Conservation (phyloP, 1,140 invertebrate species). For the Eufriesea mexicana region DNA sequence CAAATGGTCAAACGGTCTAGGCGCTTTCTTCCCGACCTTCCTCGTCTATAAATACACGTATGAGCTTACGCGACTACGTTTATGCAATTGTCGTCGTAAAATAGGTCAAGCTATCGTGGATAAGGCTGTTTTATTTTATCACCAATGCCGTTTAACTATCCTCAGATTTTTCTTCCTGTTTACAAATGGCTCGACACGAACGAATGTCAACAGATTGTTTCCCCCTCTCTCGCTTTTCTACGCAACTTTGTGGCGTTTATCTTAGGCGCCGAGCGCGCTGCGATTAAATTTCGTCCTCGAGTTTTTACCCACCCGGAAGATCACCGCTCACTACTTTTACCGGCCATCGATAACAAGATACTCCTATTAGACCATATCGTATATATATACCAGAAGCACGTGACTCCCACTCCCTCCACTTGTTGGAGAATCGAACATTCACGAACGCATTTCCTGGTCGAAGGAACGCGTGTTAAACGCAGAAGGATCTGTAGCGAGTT, state of each 20-base stretch:
- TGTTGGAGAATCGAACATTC: accelerated
- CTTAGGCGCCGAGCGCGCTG: not conserved
- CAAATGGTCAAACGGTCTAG: slow-evolving; percentile 70
- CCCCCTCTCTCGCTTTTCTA: not conserved
- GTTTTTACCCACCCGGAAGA: not conserved
- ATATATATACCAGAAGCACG: too few species aligned
- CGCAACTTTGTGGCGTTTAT: not conserved
- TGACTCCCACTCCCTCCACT: not conserved
- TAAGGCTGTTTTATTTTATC: slow-evolving; percentile 51
- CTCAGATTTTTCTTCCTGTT: slow-evolving; percentile 51
- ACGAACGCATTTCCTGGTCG: not conserved
- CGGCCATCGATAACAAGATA: not conserved
- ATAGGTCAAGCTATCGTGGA: slow-evolving; percentile 60
- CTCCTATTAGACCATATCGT: not conserved
- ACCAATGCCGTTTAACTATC: slow-evolving; percentile 44
- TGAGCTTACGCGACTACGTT: slow-evolving; percentile 64
- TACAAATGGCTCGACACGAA: slow-evolving; percentile 1
- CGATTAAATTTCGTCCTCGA: not conserved
- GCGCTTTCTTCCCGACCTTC: slow-evolving; percentile 69
- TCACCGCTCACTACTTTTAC: not conserved
- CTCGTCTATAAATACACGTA: slow-evolving; percentile 66
- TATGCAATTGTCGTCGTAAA: slow-evolving; percentile 67
- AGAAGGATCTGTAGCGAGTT: not conserved
- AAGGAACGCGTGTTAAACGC: not conserved
- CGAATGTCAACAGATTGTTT: slow-evolving; percentile 33